Evolutionary conservation across 2,888 invertebrate species (phyloP).

Genomic region (Oxycera nigricornis): DNA sequence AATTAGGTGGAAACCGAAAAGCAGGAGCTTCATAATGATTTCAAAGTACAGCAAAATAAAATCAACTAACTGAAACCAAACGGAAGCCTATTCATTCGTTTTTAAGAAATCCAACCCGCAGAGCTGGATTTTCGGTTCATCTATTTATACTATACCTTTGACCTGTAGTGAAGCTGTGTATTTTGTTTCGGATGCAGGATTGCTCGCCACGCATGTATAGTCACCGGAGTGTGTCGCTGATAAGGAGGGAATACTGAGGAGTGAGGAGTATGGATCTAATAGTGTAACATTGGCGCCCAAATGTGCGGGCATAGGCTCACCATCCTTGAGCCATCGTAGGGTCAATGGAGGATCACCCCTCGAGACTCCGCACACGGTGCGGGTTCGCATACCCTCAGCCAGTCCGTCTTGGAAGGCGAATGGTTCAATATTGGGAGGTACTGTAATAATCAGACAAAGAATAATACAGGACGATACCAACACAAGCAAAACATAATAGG

Average conservation of each 20-base stretch:
- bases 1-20: constrained; percentile 27
- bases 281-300: constrained; percentile 74
- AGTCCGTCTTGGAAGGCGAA: constrained; percentile 84
- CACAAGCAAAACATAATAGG: constrained; percentile 45
- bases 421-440: constrained; percentile 86
- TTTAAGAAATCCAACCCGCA: neutral
- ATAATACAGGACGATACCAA: constrained; percentile 55
- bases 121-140: constrained; percentile 42
- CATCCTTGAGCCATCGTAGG: constrained; percentile 85
- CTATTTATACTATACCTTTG: constrained; percentile 72
- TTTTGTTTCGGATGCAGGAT: constrained; percentile 80
- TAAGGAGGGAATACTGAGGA: constrained; percentile 79
- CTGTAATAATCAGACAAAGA: constrained; percentile 64
- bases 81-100: constrained; percentile 1
- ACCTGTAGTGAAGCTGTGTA: constrained; percentile 81
- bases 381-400: constrained; percentile 81
- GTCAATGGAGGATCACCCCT: constrained; percentile 81
- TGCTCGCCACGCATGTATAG: constrained; percentile 80
- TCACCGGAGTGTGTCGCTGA: constrained; percentile 78
- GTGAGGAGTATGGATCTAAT: constrained; percentile 79
- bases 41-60: constrained; percentile 37
- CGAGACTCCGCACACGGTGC: constrained; percentile 81
- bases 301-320: constrained; percentile 71
- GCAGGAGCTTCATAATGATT: constrained; percentile 5
- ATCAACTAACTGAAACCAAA: constrained; percentile 20